Conservation (phyloP, 2,113 vertebrate genomes). For the Heterochromis multidens region DNA sequence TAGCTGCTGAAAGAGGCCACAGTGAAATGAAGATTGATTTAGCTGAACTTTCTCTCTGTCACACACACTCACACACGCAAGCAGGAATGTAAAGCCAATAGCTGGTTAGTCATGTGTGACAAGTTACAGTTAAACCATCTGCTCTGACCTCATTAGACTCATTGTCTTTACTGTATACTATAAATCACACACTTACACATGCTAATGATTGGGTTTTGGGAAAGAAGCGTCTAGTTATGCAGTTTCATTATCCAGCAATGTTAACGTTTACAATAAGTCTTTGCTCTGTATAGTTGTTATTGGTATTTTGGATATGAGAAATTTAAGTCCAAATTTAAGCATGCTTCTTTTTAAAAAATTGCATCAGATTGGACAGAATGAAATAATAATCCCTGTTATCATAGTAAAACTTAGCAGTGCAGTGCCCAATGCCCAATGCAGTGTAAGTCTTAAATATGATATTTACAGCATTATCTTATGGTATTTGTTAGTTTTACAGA, state of each 20-base stretch:
- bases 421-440: too few species aligned
- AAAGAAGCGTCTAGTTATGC: neutral
- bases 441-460: neutral
- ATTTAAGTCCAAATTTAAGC: neutral
- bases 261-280: neutral
- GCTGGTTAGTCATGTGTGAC: conserved; percentile 51
- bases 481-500: neutral
- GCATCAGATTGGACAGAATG: neutral
- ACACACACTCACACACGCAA: neutral
- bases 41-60: neutral
- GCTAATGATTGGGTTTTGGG: neutral
- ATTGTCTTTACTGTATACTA: conserved; percentile 16
- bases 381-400: neutral
- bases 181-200: neutral
- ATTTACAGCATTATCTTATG: neutral
- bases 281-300: neutral
- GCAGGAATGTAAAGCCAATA: conserved; percentile 13
- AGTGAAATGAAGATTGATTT: neutral
- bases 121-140: conserved; percentile 47
- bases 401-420: neutral
- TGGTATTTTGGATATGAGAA: neutral
- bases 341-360: too few species aligned
- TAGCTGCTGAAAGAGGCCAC: neutral
- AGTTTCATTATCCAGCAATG: neutral
- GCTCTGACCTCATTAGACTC: conserved; percentile 40